Percentiles rank a stretch among this genome's conserved stretches.
Conservation (phyloP, 1,140 invertebrate genomes). For the Brevipalpus yothersi region DNA sequence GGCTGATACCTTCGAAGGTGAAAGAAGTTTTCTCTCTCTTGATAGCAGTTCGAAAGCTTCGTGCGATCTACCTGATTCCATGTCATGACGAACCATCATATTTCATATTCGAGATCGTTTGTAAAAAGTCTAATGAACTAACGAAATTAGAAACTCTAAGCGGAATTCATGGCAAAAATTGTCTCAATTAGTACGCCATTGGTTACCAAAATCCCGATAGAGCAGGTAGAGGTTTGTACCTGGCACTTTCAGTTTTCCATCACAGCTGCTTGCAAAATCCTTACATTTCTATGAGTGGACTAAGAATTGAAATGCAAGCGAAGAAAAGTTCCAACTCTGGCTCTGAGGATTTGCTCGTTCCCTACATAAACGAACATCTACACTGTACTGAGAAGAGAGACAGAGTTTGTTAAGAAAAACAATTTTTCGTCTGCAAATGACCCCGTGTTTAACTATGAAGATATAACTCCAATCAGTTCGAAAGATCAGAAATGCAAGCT, state of each 20-base stretch:
- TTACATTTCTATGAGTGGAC: conserved; percentile 52
- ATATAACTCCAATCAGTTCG: no score
- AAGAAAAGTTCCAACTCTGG: conserved; percentile 37
- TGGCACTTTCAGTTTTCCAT: conserved; percentile 42
- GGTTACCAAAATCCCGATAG: background rate
- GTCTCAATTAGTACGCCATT: no score
- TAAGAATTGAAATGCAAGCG: conserved; percentile 40
- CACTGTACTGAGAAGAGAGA: conserved; percentile 38
- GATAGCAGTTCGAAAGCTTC: background rate
- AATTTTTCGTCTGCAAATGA: conserved; percentile 69
- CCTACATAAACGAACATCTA: conserved; percentile 55
- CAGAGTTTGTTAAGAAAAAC: conserved; percentile 36
- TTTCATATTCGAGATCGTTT: no score
- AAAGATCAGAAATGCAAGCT: no score
- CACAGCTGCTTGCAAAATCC: conserved; percentile 73
- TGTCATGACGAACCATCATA: no score
- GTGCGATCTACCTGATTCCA: background rate
- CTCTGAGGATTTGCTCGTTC: conserved; percentile 42
- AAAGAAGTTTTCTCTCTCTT: no score
- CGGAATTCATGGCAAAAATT: no score
- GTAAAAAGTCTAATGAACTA: no score
- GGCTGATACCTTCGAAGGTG: no score
- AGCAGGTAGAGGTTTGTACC: conserved; percentile 2
- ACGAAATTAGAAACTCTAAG: no score
- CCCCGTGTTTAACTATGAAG: no score